Conservation (phyloP, 2,888 invertebrate species). For the Tenthredo amoena region DNA sequence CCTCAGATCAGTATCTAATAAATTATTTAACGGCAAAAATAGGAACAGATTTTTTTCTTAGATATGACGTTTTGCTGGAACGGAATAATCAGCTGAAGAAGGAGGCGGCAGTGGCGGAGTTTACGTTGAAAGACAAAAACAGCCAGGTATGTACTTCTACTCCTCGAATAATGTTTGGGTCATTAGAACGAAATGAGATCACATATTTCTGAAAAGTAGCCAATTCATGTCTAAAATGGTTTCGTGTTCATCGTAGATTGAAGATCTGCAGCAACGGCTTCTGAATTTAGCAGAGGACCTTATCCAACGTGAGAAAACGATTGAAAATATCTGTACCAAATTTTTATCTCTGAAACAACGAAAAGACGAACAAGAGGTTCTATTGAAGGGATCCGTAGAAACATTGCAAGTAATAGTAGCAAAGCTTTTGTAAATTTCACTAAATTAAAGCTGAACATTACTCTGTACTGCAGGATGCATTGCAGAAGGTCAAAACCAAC, state of each 20-base stretch:
- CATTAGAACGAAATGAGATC: constrained; percentile 25
- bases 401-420: constrained; percentile 60
- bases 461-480: constrained; percentile 58
- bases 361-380: constrained; percentile 63
- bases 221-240: neutral
- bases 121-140: constrained; percentile 59
- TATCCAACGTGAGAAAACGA: constrained; percentile 59
- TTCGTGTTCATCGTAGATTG: constrained; percentile 60
- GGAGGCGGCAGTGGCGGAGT: constrained; percentile 58
- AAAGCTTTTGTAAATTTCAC: neutral
- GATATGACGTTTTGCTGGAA: constrained; percentile 67
- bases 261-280: constrained; percentile 62
- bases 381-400: constrained; percentile 61
- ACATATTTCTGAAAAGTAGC: neutral
- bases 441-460: neutral
- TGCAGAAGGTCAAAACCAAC: constrained; percentile 57
- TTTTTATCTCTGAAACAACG: constrained; percentile 64
- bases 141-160: constrained; percentile 58
- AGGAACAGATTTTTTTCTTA: constrained; percentile 54
- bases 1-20: neutral
- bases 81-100: constrained; percentile 63
- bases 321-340: constrained; percentile 63
- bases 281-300: constrained; percentile 62
- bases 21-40: neutral
- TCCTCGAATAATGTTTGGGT: neutral